Evolutionary conservation across 2,797 vertebrate species (phyloP).

Genomic region (Arctocebus calabarensis): DNA sequence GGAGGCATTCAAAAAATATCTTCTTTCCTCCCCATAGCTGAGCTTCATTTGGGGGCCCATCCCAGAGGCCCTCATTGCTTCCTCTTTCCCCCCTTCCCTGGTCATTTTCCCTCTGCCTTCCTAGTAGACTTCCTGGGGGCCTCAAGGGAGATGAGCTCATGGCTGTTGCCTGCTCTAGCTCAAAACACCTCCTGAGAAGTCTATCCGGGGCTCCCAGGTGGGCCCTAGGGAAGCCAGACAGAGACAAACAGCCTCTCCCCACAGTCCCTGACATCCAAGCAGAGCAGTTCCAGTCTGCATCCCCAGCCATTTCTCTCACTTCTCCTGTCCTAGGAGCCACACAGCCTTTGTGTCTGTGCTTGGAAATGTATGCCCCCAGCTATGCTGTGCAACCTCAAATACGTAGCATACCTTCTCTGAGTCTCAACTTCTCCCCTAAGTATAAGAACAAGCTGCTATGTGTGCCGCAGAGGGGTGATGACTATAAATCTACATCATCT

Average conservation of each 20-base stretch:
- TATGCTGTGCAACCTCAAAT: neutral
- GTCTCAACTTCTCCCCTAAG: neutral
- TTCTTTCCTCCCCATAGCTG: neutral
- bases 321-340: neutral
- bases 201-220: constrained; percentile 55
- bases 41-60: neutral
- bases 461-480: too few relatives aligned
- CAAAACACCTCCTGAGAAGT: constrained; percentile 36
- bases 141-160: constrained; percentile 73
- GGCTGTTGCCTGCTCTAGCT: constrained; percentile 46
- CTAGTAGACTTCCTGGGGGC: constrained; percentile 23
- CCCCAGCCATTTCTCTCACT: neutral
- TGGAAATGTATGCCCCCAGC: neutral
- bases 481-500: neutral
- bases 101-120: constrained; percentile 26
- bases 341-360: neutral
- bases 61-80: neutral
- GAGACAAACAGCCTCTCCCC: constrained; percentile 74
- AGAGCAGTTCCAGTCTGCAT: neutral
- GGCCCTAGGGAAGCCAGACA: constrained; percentile 50
- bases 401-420: neutral
- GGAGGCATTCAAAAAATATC: neutral
- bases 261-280: neutral
- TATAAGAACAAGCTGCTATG: neutral
- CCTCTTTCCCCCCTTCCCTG: neutral